phyloP scores from a whole-genome alignment of 2,113 vertebrate genomes.

The Erythrocercus mccallii region DNA sequence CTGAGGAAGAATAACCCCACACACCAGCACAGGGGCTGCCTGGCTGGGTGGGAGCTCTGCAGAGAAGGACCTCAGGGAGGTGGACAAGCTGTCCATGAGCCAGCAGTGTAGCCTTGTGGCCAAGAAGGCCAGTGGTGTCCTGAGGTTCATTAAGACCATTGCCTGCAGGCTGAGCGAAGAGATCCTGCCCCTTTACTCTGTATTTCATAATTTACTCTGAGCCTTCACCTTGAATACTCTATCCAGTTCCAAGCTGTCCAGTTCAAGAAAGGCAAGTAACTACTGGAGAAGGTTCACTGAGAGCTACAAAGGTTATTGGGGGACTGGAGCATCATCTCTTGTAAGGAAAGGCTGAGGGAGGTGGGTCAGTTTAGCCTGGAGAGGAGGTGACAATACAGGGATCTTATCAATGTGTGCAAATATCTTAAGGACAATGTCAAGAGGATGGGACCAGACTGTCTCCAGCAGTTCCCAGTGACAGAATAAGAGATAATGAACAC shows the following conservation, averaged over 20 bases:
- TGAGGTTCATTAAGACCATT: background rate
- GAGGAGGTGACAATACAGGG: background rate
- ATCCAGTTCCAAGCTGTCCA: background rate
- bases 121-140: background rate
- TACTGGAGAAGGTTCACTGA: background rate
- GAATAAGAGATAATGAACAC: background rate
- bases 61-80: rapidly evolving
- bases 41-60: background rate
- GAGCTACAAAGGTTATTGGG: background rate
- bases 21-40: background rate
- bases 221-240: rapidly evolving
- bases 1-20: background rate
- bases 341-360: background rate
- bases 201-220: background rate
- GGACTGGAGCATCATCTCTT: background rate
- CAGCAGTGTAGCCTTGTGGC: background rate
- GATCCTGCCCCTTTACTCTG: background rate
- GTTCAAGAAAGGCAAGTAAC: background rate
- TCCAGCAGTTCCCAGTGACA: rapidly evolving
- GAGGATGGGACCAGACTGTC: background rate
- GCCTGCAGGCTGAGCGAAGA: background rate
- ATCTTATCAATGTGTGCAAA: too few relatives aligned
- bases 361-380: background rate
- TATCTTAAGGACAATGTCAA: background rate
- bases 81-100: background rate